Percentiles rank a stretch among this genome's conserved stretches.
Conservation (phyloP, 2,797 vertebrate genomes). For the Semaprochilodus insignis region DNA sequence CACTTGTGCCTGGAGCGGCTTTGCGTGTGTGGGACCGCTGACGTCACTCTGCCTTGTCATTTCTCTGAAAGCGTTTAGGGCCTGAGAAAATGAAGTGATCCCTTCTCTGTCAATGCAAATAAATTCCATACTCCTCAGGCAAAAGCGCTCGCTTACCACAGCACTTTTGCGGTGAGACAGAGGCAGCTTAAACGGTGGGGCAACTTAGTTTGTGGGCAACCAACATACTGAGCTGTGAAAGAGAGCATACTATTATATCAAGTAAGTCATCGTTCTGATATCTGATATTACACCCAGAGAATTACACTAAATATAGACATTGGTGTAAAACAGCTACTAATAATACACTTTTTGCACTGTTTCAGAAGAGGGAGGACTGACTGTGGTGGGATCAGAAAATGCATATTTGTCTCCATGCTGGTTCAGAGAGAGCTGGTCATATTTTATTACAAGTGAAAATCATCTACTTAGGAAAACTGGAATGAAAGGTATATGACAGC, state of each 20-base stretch:
- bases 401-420: constrained; percentile 14
- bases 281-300: constrained; percentile 39
- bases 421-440: constrained; percentile 1
- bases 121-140: constrained; percentile 46
- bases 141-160: constrained; percentile 29
- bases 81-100: constrained; percentile 48
- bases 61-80: constrained; percentile 42
- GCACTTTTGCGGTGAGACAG: constrained; percentile 32
- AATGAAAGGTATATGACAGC: constrained; percentile 7
- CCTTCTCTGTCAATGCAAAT: constrained; percentile 52
- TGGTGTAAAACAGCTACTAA: constrained; percentile 22
- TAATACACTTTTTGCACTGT: constrained; percentile 29
- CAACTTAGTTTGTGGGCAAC: constrained; percentile 45
- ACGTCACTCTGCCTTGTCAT: constrained; percentile 45
- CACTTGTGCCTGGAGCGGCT: constrained; percentile 24
- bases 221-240: constrained; percentile 43
- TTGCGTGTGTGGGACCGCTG: constrained; percentile 39
- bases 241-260: constrained; percentile 43
- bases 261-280: constrained; percentile 39
- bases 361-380: not conserved
- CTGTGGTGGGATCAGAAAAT: not conserved
- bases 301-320: constrained; percentile 23
- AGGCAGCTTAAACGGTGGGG: constrained; percentile 30
- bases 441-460: constrained; percentile 30
- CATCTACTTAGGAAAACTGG: not conserved